Percentiles rank a stretch among this genome's conserved stretches.
Evolutionary conservation across 2,888 invertebrate genomes (phyloP).

Genomic region (Beris chalybata): DNA sequence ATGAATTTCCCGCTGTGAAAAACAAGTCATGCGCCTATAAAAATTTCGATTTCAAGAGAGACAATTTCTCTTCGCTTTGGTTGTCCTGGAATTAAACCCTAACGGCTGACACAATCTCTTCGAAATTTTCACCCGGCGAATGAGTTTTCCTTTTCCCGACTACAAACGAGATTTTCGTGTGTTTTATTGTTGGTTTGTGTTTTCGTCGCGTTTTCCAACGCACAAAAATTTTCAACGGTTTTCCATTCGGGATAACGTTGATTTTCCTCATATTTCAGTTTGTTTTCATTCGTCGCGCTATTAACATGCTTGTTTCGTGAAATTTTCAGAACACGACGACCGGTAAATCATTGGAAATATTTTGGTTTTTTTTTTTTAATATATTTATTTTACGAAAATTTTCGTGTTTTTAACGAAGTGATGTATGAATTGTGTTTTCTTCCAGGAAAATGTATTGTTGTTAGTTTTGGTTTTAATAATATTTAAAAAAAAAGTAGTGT

Average conservation of each 20-base stretch:
- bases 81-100: not conserved
- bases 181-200: not conserved
- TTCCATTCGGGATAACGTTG: constrained; percentile 35
- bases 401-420: not conserved
- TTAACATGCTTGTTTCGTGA: constrained; percentile 46
- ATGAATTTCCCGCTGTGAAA: too few species aligned
- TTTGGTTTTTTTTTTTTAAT: too few species aligned
- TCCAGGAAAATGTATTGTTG: too few species aligned
- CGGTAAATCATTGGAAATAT: constrained; percentile 12
- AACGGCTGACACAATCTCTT: constrained; percentile 9
- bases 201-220: constrained; percentile 18
- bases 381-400: not conserved
- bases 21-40: constrained; percentile 15
- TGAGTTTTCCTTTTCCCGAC: constrained; percentile 2
- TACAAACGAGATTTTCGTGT: not conserved
- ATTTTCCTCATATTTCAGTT: constrained; percentile 45
- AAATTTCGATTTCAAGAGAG: not conserved
- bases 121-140: constrained; percentile 11
- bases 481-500: not conserved
- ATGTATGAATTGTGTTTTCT: not conserved
- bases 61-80: constrained; percentile 10
- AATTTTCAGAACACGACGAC: constrained; percentile 17
- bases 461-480: too few species aligned
- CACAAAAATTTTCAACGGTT: constrained; percentile 2
- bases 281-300: constrained; percentile 51